A percentile compares a stretch with the other conserved stretches of the same genome.
Evolutionary conservation across 2,888 invertebrate species (phyloP).

Genomic region (Caenorhabditis sp.): DNA sequence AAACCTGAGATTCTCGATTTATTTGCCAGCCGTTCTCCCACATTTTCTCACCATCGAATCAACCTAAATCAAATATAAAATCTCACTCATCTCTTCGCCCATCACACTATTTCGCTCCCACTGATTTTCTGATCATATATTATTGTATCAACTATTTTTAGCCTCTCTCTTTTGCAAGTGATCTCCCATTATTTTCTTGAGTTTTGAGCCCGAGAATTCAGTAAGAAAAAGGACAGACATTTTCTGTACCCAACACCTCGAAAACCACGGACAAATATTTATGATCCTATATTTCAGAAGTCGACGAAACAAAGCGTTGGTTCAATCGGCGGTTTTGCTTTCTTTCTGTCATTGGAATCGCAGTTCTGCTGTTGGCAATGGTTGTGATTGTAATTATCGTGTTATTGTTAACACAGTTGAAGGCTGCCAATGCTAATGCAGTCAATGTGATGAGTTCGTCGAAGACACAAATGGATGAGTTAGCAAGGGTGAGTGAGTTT

Average conservation of each 20-base stretch:
- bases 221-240: constrained; percentile 5
- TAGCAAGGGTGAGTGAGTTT: constrained; percentile 18
- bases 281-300: constrained; percentile 45
- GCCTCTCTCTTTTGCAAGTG: constrained; percentile 18
- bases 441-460: constrained; percentile 21
- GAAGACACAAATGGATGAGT: constrained; percentile 41
- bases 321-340: constrained; percentile 58
- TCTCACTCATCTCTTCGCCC: constrained; percentile 1
- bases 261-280: constrained; percentile 37
- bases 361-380: constrained; percentile 42
- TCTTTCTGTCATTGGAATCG: constrained; percentile 29
- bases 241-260: constrained; percentile 25
- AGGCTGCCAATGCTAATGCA: constrained; percentile 50
- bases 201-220: constrained; percentile 3
- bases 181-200: constrained; percentile 32
- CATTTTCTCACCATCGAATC: constrained; percentile 26
- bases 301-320: constrained; percentile 64
- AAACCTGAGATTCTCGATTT: constrained; percentile 13
- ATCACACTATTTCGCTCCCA: constrained; percentile 11
- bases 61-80: constrained; percentile 38
- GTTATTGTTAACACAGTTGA: constrained; percentile 46
- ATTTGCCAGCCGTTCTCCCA: constrained; percentile 53
- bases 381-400: constrained; percentile 47
- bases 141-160: constrained; percentile 43
- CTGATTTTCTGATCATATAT: constrained; percentile 49